Evolutionary conservation across 2,888 invertebrate species (phyloP).

Genomic region (Apoda limacodes): DNA sequence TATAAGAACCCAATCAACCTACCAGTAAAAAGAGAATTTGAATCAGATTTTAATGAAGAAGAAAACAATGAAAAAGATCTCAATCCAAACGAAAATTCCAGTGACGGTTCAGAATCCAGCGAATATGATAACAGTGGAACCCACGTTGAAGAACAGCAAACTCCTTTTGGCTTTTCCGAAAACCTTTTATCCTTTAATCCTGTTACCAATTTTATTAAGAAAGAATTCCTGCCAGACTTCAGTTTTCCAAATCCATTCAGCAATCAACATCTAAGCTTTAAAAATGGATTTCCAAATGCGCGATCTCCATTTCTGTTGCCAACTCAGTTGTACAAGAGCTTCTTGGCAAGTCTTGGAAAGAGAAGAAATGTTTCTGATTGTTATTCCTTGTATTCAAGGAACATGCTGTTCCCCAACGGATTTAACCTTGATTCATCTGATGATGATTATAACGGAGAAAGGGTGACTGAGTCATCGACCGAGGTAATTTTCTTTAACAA

Average conservation of each 20-base stretch:
- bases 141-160: conserved; percentile 35
- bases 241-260: conserved; percentile 56
- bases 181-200: conserved; percentile 50
- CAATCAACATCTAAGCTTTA: conserved; percentile 49
- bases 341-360: conserved; percentile 74
- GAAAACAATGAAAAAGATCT: conserved; percentile 48
- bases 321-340: conserved; percentile 82
- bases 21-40: conserved; percentile 58
- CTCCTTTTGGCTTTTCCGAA: conserved; percentile 53
- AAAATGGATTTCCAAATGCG: conserved; percentile 46
- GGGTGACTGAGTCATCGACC: conserved; percentile 56
- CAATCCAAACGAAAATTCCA: conserved; percentile 45
- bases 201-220: conserved; percentile 61
- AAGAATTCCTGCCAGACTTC: conserved; percentile 60
- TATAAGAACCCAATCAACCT: conserved; percentile 54
- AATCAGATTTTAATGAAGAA: conserved; percentile 42
- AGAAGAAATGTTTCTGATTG: conserved; percentile 59
- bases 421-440: conserved; percentile 55
- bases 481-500: conserved; percentile 63
- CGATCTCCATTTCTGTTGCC: conserved; percentile 74
- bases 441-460: conserved; percentile 51
- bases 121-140: conserved; percentile 52
- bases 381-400: conserved; percentile 60
- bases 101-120: conserved; percentile 52
- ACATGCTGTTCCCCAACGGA: conserved; percentile 66